phyloP scores from a whole-genome alignment of 2,113 vertebrate species.

The Thymallus thymallus region DNA sequence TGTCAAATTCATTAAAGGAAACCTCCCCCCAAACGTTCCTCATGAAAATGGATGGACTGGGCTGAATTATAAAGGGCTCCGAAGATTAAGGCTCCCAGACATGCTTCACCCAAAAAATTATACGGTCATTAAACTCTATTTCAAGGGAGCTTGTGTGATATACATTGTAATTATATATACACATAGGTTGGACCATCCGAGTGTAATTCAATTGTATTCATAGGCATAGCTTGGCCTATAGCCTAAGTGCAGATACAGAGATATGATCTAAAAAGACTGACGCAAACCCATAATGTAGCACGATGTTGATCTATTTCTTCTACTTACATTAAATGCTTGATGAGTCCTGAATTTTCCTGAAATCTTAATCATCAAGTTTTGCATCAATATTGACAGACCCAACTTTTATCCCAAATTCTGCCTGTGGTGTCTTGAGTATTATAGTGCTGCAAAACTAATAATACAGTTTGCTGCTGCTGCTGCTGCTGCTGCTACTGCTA shows the following conservation, averaged over 20 bases:
- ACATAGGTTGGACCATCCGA: constrained; percentile 60
- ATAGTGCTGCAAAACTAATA: too few species aligned
- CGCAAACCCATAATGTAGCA: constrained; percentile 11
- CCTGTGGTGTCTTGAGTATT: too few species aligned
- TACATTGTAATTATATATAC: constrained; percentile 72
- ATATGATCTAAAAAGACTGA: constrained; percentile 43
- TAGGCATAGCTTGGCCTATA: constrained; percentile 56
- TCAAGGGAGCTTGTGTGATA: constrained; percentile 67
- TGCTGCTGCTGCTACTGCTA: too few species aligned
- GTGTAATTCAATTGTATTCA: constrained; percentile 60
- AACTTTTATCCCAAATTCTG: too few species aligned
- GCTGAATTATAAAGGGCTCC: constrained; percentile 73
- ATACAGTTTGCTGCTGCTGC: too few species aligned
- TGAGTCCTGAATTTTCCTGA: not conserved
- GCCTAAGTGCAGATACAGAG: constrained; percentile 8
- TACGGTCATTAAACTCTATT: constrained; percentile 67
- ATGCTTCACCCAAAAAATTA: constrained; percentile 68
- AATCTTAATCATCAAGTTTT: not conserved
- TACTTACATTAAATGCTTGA: too few species aligned
- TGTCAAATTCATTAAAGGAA: constrained; percentile 82
- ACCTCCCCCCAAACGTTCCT: constrained; percentile 68
- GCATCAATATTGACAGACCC: too few species aligned
- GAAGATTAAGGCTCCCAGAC: constrained; percentile 75
- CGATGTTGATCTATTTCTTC: too few species aligned
- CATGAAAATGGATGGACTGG: constrained; percentile 73